Evolutionary conservation across 2,113 vertebrate species (phyloP), one percentile per base, ranked within the genome.

Genomic region (Potamarius usumacintae): DNA sequence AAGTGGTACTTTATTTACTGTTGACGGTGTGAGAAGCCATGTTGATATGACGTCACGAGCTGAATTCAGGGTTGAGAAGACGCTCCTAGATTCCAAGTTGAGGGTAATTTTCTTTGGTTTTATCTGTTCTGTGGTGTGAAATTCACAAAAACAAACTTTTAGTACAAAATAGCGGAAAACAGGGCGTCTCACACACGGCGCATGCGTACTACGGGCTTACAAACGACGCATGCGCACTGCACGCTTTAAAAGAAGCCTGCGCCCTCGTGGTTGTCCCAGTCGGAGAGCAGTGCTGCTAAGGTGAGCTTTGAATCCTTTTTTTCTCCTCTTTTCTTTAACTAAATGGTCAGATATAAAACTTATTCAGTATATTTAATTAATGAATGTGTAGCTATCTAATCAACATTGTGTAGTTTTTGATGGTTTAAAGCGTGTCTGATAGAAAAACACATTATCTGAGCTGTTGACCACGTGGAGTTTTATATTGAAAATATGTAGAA

Each of bases 1-100:
- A 82, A 82, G 55, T 42, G 79, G 30, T 82, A 82, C 57, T 82
- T 82, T 82, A 82, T 62, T 82, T 82, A 82, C 79, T 82, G 79
- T 48, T 60, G 79, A 62, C 14, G 79, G 30, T 48, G 79, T 60
- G 34, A 42, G 30, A 5, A 25, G 57, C 30, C 79, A 82, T 82
- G 79, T 14, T 22, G 57, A 34, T 22, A 42, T 81, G 79, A 81
- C 78, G 78, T 81, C 78, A 81, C 78, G 78, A 42, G 5, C 1
- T 62, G 27, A 62, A 81, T 30, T 20, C 79, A 20, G 27, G 18
- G 30, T 42, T 9, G 55, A 81, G 53, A 20, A 60, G 55, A 60
- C 7, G 3, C 42, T 60, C 57, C 9, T 9, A 30, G 30, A 2
- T 62, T 42, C 30, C 79, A 82, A 42, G 57, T 25, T 62, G 79